phyloP scores from a whole-genome alignment of 2,113 vertebrate species.

The Ceyx cyanopectus region DNA sequence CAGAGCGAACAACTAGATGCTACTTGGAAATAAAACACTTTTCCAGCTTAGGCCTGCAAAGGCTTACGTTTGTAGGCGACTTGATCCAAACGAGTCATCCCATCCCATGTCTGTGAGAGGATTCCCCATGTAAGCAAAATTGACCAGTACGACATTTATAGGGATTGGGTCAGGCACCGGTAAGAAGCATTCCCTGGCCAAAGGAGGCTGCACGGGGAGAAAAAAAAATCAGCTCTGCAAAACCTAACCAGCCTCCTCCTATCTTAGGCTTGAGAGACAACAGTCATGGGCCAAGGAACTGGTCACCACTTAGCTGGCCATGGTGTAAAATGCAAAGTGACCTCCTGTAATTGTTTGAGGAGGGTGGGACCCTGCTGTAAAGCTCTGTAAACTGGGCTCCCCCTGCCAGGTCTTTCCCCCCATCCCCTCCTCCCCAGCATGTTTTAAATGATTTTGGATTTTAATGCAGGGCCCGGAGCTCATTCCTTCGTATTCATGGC shows the following conservation, averaged over 20 bases:
- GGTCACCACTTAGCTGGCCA: neutral
- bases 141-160: neutral
- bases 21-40: conserved; percentile 19
- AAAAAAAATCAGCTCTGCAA: neutral
- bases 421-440: neutral
- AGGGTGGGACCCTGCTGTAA: conserved; percentile 1
- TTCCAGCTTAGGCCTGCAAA: conserved; percentile 20
- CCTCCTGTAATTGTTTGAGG: neutral
- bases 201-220: accelerated
- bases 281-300: neutral
- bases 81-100: conserved; percentile 36
- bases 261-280: neutral
- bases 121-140: conserved; percentile 38
- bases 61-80: neutral
- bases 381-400: neutral
- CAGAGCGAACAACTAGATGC: neutral
- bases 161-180: neutral
- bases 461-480: conserved; percentile 27
- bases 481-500: conserved; percentile 26
- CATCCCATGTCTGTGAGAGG: conserved; percentile 17
- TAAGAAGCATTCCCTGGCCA: neutral
- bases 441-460: conserved; percentile 36
- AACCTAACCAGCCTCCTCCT: neutral
- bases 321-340: neutral
- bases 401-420: neutral